A percentile compares a stretch with the other conserved stretches of the same genome.
Conservation (phyloP, 2,888 invertebrate species). For the Leptura quadrifasciata region DNA sequence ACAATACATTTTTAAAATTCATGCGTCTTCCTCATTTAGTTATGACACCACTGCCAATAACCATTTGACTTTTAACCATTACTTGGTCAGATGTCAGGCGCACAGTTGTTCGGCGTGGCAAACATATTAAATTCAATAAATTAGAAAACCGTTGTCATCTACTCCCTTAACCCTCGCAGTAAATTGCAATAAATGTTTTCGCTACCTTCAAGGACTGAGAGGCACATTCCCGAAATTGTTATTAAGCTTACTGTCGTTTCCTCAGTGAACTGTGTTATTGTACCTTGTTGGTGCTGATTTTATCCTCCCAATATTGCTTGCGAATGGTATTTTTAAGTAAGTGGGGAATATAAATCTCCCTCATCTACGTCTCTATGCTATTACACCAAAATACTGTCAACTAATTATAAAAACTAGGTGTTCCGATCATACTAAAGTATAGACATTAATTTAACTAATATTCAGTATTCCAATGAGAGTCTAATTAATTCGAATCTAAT, state of each 20-base stretch:
- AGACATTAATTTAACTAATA: too few relatives aligned
- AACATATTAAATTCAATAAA: slow-evolving; percentile 44
- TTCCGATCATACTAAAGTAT: too few relatives aligned
- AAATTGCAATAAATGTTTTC: slow-evolving; percentile 34
- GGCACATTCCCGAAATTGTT: slow-evolving; percentile 35
- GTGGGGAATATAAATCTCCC: too few relatives aligned
- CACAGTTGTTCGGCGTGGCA: slow-evolving; percentile 11
- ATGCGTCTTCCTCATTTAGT: too few relatives aligned
- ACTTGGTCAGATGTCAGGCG: background rate
- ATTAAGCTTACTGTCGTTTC: slow-evolving; percentile 16
- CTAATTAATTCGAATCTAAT: too few relatives aligned
- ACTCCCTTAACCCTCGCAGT: slow-evolving; percentile 28
- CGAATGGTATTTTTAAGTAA: too few relatives aligned
- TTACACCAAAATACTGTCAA: background rate
- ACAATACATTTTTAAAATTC: too few relatives aligned
- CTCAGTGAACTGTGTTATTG: background rate
- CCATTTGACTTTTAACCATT: slow-evolving; percentile 9
- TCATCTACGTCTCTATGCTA: background rate
- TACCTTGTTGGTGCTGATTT: background rate
- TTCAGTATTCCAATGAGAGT: too few relatives aligned
- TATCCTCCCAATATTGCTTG: background rate
- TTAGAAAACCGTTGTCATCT: slow-evolving; percentile 40
- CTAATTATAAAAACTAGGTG: too few relatives aligned
- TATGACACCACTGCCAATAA: background rate
- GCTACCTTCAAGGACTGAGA: slow-evolving; percentile 1